Conservation (phyloP, 1,140 invertebrate species). For the Zelostemma sp. region DNA sequence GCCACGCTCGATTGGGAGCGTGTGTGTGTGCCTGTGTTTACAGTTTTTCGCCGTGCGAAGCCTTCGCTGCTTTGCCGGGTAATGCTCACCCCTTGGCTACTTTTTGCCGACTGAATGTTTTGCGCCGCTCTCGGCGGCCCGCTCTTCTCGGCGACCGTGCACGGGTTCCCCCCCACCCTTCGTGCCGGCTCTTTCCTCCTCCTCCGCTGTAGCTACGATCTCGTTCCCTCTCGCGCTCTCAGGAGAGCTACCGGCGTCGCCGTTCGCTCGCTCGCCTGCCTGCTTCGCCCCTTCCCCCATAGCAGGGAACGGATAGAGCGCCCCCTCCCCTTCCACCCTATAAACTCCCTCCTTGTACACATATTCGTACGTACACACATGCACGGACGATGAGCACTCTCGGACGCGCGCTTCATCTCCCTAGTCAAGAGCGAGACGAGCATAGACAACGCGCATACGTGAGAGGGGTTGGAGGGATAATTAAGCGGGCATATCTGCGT, state of each 20-base stretch:
- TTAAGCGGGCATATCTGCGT: constrained; percentile 64
- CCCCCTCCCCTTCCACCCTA: constrained; percentile 3
- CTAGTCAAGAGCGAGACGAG: constrained; percentile 40
- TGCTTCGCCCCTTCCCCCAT: constrained; percentile 18
- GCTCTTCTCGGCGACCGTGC: constrained; percentile 39
- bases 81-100: constrained; percentile 70
- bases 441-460: constrained; percentile 44
- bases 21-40: constrained; percentile 29
- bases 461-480: constrained; percentile 60
- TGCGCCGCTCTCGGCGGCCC: constrained; percentile 50
- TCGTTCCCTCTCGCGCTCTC: constrained; percentile 13
- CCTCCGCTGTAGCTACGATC: constrained; percentile 17
- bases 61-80: constrained; percentile 44
- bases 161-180: constrained; percentile 11
- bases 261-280: constrained; percentile 18
- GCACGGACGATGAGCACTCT: background rate
- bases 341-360: background rate
- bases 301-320: background rate
- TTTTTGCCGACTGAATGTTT: constrained; percentile 72
- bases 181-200: constrained; percentile 14
- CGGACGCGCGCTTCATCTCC: constrained; percentile 11
- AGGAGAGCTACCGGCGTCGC: constrained; percentile 17
- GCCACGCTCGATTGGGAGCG: constrained; percentile 6
- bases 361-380: no score
- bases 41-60: constrained; percentile 33